Base-by-base conservation (phyloP, 2,797 vertebrate genomes). In the Sphaeramia orbicularis region DNA sequence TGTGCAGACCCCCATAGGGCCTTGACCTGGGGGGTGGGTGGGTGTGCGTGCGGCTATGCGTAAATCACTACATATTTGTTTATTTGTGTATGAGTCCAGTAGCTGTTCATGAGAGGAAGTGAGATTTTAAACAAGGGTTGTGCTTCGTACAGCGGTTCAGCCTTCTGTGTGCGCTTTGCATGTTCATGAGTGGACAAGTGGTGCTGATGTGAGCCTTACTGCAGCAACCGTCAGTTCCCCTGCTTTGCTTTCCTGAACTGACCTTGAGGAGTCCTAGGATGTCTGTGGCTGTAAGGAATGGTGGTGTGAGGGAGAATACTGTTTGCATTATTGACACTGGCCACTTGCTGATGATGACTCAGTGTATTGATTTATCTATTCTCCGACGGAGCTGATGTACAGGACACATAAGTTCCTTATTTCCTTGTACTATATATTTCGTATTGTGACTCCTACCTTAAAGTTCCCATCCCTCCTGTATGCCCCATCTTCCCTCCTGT, bases 1-100 rank as follows among this genome's bases (percentile, higher is more conserved):
- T 92, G 90, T 81, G 79, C 89, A 92, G 93, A 94, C 93, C 92
- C 91, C 91, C 91, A 91, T 74, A 78, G 91, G 93, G 91, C 88
- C 90, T 88, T 93, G 91, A 94, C 94, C 93, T 81, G 83, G 71
- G 91, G 88, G 79, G 59, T 37, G 69, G 55, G 71, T 24, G 43
- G 43, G 45, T 43, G 21, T 32, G 48, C 32, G 24, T 49, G 68
- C 44, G 7, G 58, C 50, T 56, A 62, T 73, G 63, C 43, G 50
- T 90, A 89, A 89, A 89, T 91, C 80, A 86, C 69, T 77, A 73
- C 74, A 49, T 76, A 74, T 87, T 83, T 90, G 79, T 88, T 83
- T 87, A 81, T 87, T 81, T 84, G 65, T 67, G 24, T 72, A 18
- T 36, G 43, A 38, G 57, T 78, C 62, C 67, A 15, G 63, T 74